Conservation (phyloP, 37 sponge, comb jelly and placozoan genomes). For the Eunapius fragilis region DNA sequence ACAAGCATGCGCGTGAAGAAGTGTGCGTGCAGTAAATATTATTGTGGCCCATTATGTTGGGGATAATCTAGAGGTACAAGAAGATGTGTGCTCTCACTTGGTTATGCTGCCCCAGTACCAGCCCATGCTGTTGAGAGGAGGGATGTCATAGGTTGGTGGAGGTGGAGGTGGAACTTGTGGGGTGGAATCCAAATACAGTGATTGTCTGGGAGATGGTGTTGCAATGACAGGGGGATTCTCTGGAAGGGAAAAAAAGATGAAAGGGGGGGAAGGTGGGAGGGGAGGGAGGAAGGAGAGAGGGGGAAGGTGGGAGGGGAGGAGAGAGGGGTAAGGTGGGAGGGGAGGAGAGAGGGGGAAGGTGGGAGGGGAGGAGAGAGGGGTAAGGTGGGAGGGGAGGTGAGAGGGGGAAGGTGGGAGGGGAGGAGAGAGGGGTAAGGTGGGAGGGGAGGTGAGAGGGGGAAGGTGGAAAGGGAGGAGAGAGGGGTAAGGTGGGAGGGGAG, state of each 20-base stretch:
- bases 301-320: not conserved
- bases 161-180: not conserved
- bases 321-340: not conserved
- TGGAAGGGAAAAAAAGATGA: not conserved
- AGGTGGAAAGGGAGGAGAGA: not conserved
- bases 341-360: not conserved
- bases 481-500: not conserved
- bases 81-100: not conserved
- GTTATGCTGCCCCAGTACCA: not conserved
- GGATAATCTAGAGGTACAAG: no score
- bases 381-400: not conserved
- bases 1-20: no score
- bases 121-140: not conserved
- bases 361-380: not conserved
- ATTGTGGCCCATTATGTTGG: no score
- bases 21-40: no score
- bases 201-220: not conserved
- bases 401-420: not conserved
- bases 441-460: slow-evolving; percentile 1
- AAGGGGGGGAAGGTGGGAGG: not conserved
- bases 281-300: not conserved
- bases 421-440: not conserved
- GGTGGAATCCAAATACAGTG: not conserved
- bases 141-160: not conserved
- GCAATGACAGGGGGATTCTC: not conserved